phyloP scores from a whole-genome alignment of 2,797 vertebrate species.

The Lutra lutra region DNA sequence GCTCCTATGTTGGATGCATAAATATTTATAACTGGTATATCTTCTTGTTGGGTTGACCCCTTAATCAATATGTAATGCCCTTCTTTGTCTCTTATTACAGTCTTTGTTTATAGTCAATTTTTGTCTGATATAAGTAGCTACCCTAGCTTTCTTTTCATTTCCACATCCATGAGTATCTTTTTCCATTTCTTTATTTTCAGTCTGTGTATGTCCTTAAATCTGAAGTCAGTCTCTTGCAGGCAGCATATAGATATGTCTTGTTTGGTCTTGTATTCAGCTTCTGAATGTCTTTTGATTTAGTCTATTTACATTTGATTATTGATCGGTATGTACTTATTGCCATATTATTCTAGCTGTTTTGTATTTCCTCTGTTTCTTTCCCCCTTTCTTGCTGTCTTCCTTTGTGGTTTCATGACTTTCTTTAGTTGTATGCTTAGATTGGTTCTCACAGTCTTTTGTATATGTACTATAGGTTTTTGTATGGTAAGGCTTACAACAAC shows the following conservation, averaged over 20 bases:
- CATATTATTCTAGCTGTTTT: background rate
- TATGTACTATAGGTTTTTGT: background rate
- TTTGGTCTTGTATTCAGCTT: background rate
- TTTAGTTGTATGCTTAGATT: background rate
- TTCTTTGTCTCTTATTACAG: background rate
- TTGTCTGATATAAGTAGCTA: background rate
- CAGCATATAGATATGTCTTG: background rate
- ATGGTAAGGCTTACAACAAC: background rate
- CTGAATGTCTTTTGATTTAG: background rate
- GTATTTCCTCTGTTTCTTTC: background rate
- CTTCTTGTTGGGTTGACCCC: background rate
- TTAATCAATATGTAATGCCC: background rate
- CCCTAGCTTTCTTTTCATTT: background rate
- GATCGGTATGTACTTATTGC: background rate
- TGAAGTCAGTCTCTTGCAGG: background rate
- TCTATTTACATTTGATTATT: background rate
- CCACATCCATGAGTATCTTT: background rate
- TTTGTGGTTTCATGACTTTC: background rate
- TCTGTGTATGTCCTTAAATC: background rate
- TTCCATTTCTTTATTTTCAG: background rate
- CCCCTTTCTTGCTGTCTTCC: background rate
- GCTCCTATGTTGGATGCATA: background rate
- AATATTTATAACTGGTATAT: background rate
- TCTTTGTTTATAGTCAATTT: background rate
- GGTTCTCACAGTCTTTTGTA: background rate